A percentile compares a stretch with the other conserved stretches of the same genome.
Conservation (phyloP, 2,888 invertebrate species). For the Phalera bucephala region DNA sequence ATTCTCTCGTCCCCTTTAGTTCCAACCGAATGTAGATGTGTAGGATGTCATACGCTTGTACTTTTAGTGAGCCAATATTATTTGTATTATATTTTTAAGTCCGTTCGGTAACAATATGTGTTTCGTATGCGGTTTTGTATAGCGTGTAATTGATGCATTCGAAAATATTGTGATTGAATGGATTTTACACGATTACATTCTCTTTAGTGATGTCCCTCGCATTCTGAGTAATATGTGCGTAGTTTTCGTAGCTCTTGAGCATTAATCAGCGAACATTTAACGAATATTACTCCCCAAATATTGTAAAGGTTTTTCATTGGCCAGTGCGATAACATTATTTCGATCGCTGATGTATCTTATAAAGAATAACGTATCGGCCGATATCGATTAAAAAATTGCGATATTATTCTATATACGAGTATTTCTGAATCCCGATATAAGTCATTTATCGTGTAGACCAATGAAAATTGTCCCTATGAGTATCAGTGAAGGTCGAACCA, state of each 20-base stretch:
- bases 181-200: slow-evolving; percentile 59
- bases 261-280: slow-evolving; percentile 34
- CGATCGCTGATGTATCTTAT: slow-evolving; percentile 1
- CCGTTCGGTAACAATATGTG: slow-evolving; percentile 63
- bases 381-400: no score
- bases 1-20: slow-evolving; percentile 72
- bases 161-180: slow-evolving; percentile 66
- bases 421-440: no score
- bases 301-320: no score
- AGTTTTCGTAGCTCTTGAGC: slow-evolving; percentile 36
- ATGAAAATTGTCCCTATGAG: no score
- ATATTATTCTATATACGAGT: no score
- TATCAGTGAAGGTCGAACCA: no score
- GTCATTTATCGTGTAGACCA: no score
- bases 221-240: slow-evolving; percentile 43
- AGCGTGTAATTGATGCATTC: slow-evolving; percentile 53
- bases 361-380: neutral
- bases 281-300: no score
- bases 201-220: slow-evolving; percentile 61
- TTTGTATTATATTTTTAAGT: slow-evolving; percentile 74
- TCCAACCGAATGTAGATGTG: slow-evolving; percentile 76
- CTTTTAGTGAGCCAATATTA: slow-evolving; percentile 76
- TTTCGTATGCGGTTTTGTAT: slow-evolving; percentile 57
- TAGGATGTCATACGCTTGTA: slow-evolving; percentile 82
- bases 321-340: no score